A percentile compares a stretch with the other conserved stretches of the same genome.
These are phyloP conservation scores for Spinus pinus DNA, from an alignment of 2,797 vertebrate species.

Conservation along the genomic window DNA sequence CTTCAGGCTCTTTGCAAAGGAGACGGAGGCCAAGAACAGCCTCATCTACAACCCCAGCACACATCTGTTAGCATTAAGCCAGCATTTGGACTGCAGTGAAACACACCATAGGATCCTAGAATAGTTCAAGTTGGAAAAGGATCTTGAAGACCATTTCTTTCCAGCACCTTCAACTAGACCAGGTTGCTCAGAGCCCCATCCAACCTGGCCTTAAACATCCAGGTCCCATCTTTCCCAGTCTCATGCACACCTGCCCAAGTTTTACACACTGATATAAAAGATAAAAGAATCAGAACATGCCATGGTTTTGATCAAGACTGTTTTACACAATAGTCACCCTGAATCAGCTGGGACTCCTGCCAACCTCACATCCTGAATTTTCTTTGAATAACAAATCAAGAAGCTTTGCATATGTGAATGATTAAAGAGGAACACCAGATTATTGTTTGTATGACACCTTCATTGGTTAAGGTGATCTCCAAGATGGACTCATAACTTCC, in stretches of 20 bases:
- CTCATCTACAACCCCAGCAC: conserved; percentile 69
- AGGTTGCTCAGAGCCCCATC: not conserved
- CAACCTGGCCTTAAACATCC: not conserved
- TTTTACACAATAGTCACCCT: not conserved
- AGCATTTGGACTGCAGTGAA: conserved; percentile 73
- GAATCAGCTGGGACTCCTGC: not conserved
- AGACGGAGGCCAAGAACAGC: conserved; percentile 63
- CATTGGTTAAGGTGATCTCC: not conserved
- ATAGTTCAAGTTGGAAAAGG: not conserved
- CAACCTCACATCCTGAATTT: not conserved
- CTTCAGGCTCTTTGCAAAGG: conserved; percentile 50
- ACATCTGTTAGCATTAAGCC: conserved; percentile 67
- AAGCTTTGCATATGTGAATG: not conserved
- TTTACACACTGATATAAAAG: not conserved
- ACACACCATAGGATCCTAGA: not conserved
- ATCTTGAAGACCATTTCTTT: not conserved
- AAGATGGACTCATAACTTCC: not conserved
- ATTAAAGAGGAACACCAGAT: not conserved
- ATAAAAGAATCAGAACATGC: not conserved
- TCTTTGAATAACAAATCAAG: not conserved
- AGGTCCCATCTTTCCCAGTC: not conserved
- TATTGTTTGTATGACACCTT: not conserved
- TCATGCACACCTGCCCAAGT: not conserved
- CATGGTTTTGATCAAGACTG: fast-evolving
- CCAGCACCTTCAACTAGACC: not conserved